Evolutionary conservation across 2,113 vertebrate genomes (phyloP).

Genomic region (Plectropomus leopardus): DNA sequence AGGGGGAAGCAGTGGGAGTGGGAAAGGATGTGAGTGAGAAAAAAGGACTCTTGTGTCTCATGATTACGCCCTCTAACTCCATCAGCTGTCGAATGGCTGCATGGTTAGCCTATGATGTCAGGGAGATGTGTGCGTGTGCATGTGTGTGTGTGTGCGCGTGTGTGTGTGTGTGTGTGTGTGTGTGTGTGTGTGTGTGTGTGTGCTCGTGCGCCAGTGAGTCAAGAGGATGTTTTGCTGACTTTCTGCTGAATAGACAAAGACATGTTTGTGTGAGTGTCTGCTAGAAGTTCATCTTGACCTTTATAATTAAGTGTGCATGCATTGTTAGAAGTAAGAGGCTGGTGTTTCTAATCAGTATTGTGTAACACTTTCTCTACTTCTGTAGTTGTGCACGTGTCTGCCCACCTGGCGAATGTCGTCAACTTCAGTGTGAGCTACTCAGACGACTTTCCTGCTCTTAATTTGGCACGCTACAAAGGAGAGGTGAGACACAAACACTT

Average conservation of each 20-base stretch:
- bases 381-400: slow-evolving; percentile 94
- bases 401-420: slow-evolving; percentile 92
- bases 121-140: slow-evolving; percentile 33
- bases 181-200: slow-evolving; percentile 40
- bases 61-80: slow-evolving; percentile 74
- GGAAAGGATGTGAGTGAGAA: slow-evolving; percentile 61
- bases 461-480: slow-evolving; percentile 91
- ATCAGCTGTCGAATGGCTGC: slow-evolving; percentile 78
- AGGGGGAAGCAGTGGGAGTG: slow-evolving; percentile 38
- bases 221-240: slow-evolving; percentile 67
- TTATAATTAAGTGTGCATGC: slow-evolving; percentile 20
- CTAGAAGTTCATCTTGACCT: slow-evolving; percentile 33
- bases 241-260: slow-evolving; percentile 73
- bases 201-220: slow-evolving; percentile 48
- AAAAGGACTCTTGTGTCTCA: slow-evolving; percentile 73
- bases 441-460: slow-evolving; percentile 91
- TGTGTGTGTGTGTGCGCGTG: slow-evolving; percentile 46
- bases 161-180: slow-evolving; percentile 44
- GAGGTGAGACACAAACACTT: slow-evolving; percentile 86
- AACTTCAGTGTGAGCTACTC: slow-evolving; percentile 93
- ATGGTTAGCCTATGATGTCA: slow-evolving; percentile 75
- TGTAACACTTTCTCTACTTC: slow-evolving; percentile 28
- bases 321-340: slow-evolving; percentile 2
- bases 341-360: slow-evolving; percentile 23
- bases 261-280: slow-evolving; percentile 45